A percentile compares a stretch with the other conserved stretches of the same genome.
Conservation (phyloP, 2,888 invertebrate genomes). For the Andrena haemorrhoa region DNA sequence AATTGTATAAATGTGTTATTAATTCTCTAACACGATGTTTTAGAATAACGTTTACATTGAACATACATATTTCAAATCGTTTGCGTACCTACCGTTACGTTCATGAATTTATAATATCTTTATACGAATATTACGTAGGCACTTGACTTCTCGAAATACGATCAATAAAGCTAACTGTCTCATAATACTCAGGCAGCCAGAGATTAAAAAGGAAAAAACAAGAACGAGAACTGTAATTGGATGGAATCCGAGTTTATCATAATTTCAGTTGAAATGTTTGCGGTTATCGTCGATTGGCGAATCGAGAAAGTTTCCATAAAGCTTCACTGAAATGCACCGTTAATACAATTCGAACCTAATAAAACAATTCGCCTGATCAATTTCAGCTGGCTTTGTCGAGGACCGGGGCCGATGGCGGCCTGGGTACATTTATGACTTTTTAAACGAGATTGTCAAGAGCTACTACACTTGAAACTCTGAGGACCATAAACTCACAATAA, state of each 20-base stretch:
- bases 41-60: slow-evolving; percentile 16
- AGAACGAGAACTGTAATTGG: slow-evolving; percentile 22
- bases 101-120: background rate
- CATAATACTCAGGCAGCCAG: slow-evolving; percentile 3
- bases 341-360: background rate
- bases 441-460: slow-evolving; percentile 38
- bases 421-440: slow-evolving; percentile 35
- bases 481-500: slow-evolving; percentile 80
- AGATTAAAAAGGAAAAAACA: background rate
- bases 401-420: slow-evolving; percentile 20
- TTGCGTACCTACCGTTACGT: slow-evolving; percentile 16
- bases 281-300: background rate
- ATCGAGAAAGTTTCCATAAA: background rate
- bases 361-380: background rate
- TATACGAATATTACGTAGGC: slow-evolving; percentile 3
- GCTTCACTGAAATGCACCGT: background rate
- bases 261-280: slow-evolving; percentile 5
- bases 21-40: slow-evolving; percentile 17
- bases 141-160: slow-evolving; percentile 14
- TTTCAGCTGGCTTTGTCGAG: background rate
- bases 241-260: background rate
- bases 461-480: slow-evolving; percentile 72
- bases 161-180: slow-evolving; percentile 18
- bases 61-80: slow-evolving; percentile 13
- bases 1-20: background rate